Evolutionary conservation across 2,797 vertebrate genomes (phyloP).

Genomic region (Pseudochirops corinnae): DNA sequence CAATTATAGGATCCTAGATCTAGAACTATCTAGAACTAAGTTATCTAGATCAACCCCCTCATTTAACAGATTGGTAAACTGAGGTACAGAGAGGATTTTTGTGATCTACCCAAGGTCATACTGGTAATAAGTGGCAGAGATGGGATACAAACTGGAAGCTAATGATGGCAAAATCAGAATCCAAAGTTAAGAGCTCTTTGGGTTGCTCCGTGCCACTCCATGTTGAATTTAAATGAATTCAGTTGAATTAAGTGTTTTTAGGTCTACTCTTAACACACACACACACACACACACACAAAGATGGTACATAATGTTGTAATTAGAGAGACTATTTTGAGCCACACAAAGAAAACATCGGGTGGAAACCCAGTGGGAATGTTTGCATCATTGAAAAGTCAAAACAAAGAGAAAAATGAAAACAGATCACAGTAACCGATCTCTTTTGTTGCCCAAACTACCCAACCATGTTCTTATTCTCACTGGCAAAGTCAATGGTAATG

Average conservation of each 20-base stretch:
- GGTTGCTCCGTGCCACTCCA: not conserved
- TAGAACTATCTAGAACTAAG: not conserved
- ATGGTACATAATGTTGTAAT: not conserved
- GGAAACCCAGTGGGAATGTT: not conserved
- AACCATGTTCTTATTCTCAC: constrained; percentile 23
- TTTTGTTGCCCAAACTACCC: constrained; percentile 21
- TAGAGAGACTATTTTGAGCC: not conserved
- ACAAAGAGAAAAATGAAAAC: constrained; percentile 41
- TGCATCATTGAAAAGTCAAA: constrained; percentile 43
- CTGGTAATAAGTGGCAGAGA: not conserved
- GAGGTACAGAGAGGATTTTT: not conserved
- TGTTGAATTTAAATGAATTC: not conserved
- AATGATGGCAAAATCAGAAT: not conserved
- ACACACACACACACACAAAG: constrained; percentile 19
- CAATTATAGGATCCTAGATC: not conserved
- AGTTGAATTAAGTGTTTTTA: not conserved
- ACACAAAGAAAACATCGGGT: not conserved
- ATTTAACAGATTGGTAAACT: not conserved
- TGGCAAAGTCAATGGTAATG: constrained; percentile 3
- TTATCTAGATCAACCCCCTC: not conserved
- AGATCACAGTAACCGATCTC: constrained; percentile 33
- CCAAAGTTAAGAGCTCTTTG: not conserved
- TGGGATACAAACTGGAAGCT: not conserved
- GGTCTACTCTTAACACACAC: not conserved
- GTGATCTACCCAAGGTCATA: not conserved